A percentile compares a stretch with the other conserved stretches of the same genome.
Conservation (phyloP, 2,113 vertebrate genomes). For the Xiphophorus hellerii region DNA sequence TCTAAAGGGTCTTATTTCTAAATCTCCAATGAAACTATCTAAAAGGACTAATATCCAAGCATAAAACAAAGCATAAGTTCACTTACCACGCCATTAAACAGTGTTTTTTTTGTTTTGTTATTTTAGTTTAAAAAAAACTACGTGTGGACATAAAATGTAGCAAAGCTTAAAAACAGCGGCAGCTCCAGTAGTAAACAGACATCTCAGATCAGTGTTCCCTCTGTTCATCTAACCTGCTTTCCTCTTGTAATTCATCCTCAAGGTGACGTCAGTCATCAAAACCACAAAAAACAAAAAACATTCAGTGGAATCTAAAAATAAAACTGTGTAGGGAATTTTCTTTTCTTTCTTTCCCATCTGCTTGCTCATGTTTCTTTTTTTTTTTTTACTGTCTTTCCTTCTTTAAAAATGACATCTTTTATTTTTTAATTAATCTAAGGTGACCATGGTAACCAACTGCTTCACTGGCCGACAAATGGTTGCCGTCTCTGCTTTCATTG, state of each 20-base stretch:
- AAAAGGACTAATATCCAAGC: not conserved
- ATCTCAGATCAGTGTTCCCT: constrained; percentile 28
- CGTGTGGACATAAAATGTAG: constrained; percentile 31
- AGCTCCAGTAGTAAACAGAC: constrained; percentile 7
- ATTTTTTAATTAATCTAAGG: no score
- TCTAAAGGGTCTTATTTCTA: not conserved
- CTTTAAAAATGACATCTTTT: no score
- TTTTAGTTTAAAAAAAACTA: not conserved
- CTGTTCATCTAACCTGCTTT: constrained; percentile 6
- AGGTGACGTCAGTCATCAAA: no score
- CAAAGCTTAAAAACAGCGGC: constrained; percentile 67
- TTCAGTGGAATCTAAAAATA: no score
- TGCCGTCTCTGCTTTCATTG: no score
- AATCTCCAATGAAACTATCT: not conserved
- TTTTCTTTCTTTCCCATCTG: no score
- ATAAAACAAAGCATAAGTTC: not conserved
- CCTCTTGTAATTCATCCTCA: not conserved
- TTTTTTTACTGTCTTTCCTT: no score
- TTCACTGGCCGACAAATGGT: no score
- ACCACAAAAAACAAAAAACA: no score
- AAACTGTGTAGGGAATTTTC: no score
- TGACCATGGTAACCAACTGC: no score
- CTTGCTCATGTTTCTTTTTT: no score
- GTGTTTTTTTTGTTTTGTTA: not conserved
- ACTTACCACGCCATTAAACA: constrained; percentile 12